Base-by-base conservation (phyloP, 2,797 vertebrate species). In the Nothura maculosa region DNA sequence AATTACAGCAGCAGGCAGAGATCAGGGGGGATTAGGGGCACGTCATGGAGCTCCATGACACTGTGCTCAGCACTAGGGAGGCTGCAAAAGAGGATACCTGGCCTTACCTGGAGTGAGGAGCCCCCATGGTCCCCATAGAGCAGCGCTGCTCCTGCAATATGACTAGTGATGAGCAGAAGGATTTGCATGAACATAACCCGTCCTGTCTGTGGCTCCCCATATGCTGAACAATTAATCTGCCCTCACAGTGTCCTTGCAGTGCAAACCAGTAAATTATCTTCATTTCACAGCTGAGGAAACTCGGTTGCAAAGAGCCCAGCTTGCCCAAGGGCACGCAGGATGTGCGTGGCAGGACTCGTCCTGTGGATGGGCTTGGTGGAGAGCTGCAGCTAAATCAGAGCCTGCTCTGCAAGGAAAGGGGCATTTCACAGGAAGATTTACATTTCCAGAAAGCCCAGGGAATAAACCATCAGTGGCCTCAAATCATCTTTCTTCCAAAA, bases 111-210 rank as follows among this genome's bases (percentile, higher is more conserved):
- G 43, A n/a, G 27, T 30, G 17, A 77, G 11, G 34, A 78, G 48
- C n/a, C 38, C 21, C 43, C 6, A 0, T 0, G 0, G 1, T 9
- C 0, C 0, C 66, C 3, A 15, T 0, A 0, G 72, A 2, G 45
- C 81, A 1, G 3, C 1, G 16, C n/a, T 38, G 28, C 58, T 1
- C 6, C 76, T 5, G 47, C 6, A 8, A 61, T 10, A 3, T 3
- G 38, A 27, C 0, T 7, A 15, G 13, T 13, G 9, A 34, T 0
- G 6, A 58, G 24, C 82, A 69, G 54, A 28, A 50, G 76, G 85
- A 34, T 78, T 16, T 61, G 21, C 77, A 36, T 73, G 66, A 42
- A 24, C 87, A 34, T 8, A 68, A 25, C 70, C 78, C 45, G 5
- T 15, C 45, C 72, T 63, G 1, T 52, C 81, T 42, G 84, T 24